phyloP scores from a whole-genome alignment of 2,797 vertebrate species.

The Lepidocolaptes lacrymiger region DNA sequence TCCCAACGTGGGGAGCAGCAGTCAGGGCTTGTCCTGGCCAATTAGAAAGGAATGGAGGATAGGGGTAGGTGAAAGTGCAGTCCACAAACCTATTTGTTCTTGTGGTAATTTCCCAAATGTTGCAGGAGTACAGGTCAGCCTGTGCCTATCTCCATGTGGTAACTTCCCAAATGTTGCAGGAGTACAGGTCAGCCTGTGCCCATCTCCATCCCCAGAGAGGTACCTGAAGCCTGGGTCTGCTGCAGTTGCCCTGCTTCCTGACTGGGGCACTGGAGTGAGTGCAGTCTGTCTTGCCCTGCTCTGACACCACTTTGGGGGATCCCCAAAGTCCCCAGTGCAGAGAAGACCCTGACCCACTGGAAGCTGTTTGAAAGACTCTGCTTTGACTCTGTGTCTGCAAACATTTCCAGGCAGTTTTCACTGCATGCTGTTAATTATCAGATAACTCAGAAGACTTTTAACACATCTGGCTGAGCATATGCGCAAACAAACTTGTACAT shows the following conservation, averaged over 20 bases:
- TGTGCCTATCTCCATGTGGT: too few species aligned
- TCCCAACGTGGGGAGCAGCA: neutral
- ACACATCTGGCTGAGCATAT: neutral
- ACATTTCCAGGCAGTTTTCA: neutral
- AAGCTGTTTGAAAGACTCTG: neutral
- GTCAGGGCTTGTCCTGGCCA: accelerated
- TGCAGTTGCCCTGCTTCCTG: neutral
- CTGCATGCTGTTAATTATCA: neutral
- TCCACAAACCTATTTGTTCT: neutral
- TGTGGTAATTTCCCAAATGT: neutral
- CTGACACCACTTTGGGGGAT: neutral
- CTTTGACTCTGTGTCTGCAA: neutral
- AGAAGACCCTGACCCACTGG: accelerated
- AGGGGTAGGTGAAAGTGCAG: neutral
- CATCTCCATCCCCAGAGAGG: too few species aligned
- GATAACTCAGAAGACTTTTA: neutral
- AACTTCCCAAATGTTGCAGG: neutral
- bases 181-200: neutral
- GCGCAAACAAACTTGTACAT: neutral
- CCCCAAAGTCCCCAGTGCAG: neutral
- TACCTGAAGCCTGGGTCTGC: accelerated
- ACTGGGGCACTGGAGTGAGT: accelerated
- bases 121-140: too few species aligned
- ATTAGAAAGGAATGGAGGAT: neutral
- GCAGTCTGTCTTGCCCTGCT: neutral